These are phyloP conservation scores for Drosophila paracracens DNA, from an alignment of 2,888 invertebrate species.

Conservation along the genomic window DNA sequence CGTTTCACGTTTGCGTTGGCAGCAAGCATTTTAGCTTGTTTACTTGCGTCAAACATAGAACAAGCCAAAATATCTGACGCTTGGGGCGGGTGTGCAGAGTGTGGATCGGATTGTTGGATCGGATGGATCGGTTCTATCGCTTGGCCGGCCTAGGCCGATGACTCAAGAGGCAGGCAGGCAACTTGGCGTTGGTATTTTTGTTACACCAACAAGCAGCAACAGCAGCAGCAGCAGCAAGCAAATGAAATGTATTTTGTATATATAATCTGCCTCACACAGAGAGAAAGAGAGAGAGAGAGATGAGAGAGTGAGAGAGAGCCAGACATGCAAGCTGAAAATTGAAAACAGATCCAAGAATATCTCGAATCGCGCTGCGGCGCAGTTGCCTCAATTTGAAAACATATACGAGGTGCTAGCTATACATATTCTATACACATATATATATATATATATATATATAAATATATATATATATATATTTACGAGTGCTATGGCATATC, in stretches of 20 bases:
- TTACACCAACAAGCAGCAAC: slow-evolving; percentile 65
- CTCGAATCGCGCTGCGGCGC: slow-evolving; percentile 76
- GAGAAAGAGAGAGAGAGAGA: slow-evolving; percentile 10
- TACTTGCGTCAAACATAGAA: slow-evolving; percentile 78
- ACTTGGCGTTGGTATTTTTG: slow-evolving; percentile 83
- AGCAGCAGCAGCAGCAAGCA: slow-evolving; percentile 36
- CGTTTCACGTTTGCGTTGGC: slow-evolving; percentile 63
- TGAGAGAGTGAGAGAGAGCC: slow-evolving; percentile 2
- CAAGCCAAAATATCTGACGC: slow-evolving; percentile 54
- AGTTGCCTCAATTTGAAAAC: slow-evolving; percentile 65
- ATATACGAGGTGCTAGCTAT: slow-evolving; percentile 56
- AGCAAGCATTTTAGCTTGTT: slow-evolving; percentile 66
- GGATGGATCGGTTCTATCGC: slow-evolving; percentile 5
- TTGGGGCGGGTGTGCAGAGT: slow-evolving; percentile 12
- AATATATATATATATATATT: not conserved
- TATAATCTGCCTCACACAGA: slow-evolving; percentile 69
- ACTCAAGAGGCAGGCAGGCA: slow-evolving; percentile 71
- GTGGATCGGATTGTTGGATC: slow-evolving; percentile 17
- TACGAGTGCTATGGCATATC: slow-evolving; percentile 7
- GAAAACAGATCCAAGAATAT: slow-evolving; percentile 85
- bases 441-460: not conserved
- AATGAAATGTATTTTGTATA: slow-evolving; percentile 66
- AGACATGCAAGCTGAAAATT: slow-evolving; percentile 51
- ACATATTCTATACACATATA: not conserved
- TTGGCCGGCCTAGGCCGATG: slow-evolving; percentile 73